These are phyloP conservation scores for Cherax quadricarinatus DNA, from an alignment of 1,140 invertebrate species.

Conservation along the genomic window DNA sequence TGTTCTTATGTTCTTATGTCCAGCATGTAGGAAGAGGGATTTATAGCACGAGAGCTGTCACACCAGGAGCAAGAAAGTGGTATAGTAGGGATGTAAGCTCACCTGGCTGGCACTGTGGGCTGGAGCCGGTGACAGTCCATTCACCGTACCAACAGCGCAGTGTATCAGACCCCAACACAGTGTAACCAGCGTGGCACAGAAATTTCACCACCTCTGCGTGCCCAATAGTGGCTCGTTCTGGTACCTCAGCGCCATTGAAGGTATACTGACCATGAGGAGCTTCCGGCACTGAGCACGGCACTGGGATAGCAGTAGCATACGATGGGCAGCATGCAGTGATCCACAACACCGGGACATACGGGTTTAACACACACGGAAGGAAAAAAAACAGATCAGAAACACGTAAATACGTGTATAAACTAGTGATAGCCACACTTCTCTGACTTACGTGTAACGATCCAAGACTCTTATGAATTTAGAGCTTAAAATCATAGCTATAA, in stretches of 20 bases:
- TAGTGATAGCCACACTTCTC: too few relatives aligned
- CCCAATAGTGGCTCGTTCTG: slow-evolving; percentile 48
- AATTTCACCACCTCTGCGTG: slow-evolving; percentile 61
- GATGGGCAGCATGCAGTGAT: neutral
- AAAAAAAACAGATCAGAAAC: neutral
- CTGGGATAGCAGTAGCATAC: neutral
- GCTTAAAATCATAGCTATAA: too few relatives aligned
- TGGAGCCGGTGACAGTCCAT: slow-evolving; percentile 50
- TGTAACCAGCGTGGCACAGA: slow-evolving; percentile 25
- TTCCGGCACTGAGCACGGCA: slow-evolving; percentile 54
- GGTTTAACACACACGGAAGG: neutral
- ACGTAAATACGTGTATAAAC: neutral
- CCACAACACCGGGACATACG: neutral
- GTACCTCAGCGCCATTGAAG: slow-evolving; percentile 55
- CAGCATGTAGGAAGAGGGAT: neutral
- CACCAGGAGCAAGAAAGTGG: neutral
- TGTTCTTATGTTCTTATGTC: too few relatives aligned
- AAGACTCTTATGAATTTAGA: too few relatives aligned
- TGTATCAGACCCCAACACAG: slow-evolving; percentile 41
- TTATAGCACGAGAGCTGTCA: neutral
- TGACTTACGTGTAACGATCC: too few relatives aligned
- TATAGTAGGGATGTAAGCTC: neutral
- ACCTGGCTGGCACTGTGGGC: slow-evolving; percentile 55
- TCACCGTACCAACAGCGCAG: slow-evolving; percentile 59
- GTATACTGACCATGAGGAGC: slow-evolving; percentile 28